Evolutionary conservation across 2,113 vertebrate species (phyloP), one percentile per base, ranked within the genome.

Genomic region (Dermatemys mawii): DNA sequence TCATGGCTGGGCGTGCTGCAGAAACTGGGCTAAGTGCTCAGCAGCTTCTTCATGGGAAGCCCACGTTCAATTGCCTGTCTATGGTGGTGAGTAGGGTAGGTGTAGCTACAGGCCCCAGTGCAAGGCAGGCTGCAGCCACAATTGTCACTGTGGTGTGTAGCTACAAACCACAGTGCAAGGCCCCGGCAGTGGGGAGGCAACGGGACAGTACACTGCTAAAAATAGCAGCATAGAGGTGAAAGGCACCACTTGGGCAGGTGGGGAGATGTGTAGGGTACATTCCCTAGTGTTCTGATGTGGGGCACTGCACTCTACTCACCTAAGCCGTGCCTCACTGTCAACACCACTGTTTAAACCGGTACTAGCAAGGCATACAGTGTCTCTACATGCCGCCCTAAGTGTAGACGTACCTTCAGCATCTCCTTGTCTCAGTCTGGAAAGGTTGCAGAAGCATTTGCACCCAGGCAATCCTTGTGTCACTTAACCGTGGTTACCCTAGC

Each of bases 1-100:
- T 55, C 1, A 1, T 49, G 35, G 41, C 35, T 53, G 13, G 54
- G 27, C 29, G 38, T 46, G 35, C 21, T 86, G 54, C 21, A 78
- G 35, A n/a, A 38, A 6, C 19, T 70, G 38, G 8, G 51, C 46
- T 73, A 55, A 0, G 0, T 51, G 35, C 17, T 17, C 55, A 84
- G 38, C 0, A 2, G 81, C 83, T 83, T 5, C 53, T 76, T 5
- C 38, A 35, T 8, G 75, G n/a, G n/a, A 17, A 41, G 10, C 90
- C 54, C 54, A 87, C 32, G 11, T 41, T 55, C 26, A 8, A 55
- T 10, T 10, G 12, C 26, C 24, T 57, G 46, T 22, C n/a, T 70
- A 4, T 38, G 63, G 63, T n/a, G 8, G 60, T 35, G 60, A 1
- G 60, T 63, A n/a, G 63, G 35, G 17, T 70, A 38, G 8, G 8